Base-by-base conservation (phyloP, 2,797 vertebrate species). In the Muraenolepis orangiensis region DNA sequence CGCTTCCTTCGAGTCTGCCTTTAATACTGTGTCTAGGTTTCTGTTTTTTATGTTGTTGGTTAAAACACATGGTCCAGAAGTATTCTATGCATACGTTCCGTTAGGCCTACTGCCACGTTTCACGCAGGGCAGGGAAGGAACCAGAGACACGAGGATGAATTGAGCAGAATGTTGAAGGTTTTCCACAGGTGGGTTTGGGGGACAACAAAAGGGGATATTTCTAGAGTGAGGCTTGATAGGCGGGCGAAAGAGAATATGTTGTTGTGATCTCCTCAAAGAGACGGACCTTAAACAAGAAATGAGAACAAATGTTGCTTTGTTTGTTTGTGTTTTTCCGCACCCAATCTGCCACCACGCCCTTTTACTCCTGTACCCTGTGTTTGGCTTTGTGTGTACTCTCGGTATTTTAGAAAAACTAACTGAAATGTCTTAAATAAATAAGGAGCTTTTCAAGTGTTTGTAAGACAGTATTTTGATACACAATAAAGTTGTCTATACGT, bases 381-480 rank as follows among this genome's bases (percentile, higher is more conserved):
- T 40, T 84, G 79, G 85, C 83, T 85, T 82, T 90, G 81, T 91
- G 84, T 89, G 57, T 89, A 86, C 85, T 87, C 85, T 87, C 89
- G 76, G 84, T 87, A 85, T 90, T 90, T 82, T 82, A 76, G 81
- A 91, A 88, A 80, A 80, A 80, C 20, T 82, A 84, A 83, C 85
- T 30, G 6, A 86, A 86, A 80, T 66, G 83, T 91, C 81, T 79
- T 79, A 81, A 87, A 81, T 74, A 78, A 82, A 83, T 85, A 86
- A 83, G 11, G 57, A 77, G 82, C 85, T 89, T 89, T 91, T 84
- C 86, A 90, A 82, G 83, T 89, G 88, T 91, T 93, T 92, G 87
- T 91, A 90, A 89, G 90, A 91, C 90, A 91, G 92, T 94, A 92
- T 94, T 94, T 95, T 94, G 92, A 94, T 94, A 93, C 86, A 89